Base-by-base conservation (phyloP, 35 echinoderm and acorn worm species). In the Eucidaris tribuloides region DNA sequence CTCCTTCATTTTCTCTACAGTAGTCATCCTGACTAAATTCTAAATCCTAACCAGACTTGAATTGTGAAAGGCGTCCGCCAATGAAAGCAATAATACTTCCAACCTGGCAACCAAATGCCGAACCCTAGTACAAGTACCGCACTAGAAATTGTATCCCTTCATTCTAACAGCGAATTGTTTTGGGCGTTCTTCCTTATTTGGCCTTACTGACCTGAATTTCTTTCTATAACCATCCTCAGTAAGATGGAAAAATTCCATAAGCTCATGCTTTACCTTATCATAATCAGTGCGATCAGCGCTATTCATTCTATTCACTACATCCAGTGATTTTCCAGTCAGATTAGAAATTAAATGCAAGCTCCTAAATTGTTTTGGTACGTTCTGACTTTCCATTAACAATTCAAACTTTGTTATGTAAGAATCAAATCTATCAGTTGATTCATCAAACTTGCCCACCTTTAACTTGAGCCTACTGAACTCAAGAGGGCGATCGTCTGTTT, bases 241-340 rank as follows among this genome's bases (percentile, higher is more conserved):
- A 11, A 71, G 18, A n/a, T 38, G 36, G 42, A 38, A 71, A 17
- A 40, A 71, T 20, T 35, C 38, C 65, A 71, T 71, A 20, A 71
- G n/a, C 20, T 71, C 65, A 23, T 18, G 62, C 20, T 71, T 71
- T 42, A 71, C 33, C 22, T 31, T 34, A 3, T 71, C 65, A 42
- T 71, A 71, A 71, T 71, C 65, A 71, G 22, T 71, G 33, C 65
- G 65, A 38, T 71, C 24, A 7, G 35, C 65, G 3, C 65, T 71
- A 38, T 31, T 38, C 65, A 71, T 71, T 71, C 65, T 71, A 71
- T 71, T 71, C 36, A 71, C 4, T 2, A 71, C 65, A 7, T 71
- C 65, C 33, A 71, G 22, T 5, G 65, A 31, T 52, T 52, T 9
- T 52, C 48, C n/a, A n/a, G 48, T 52, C n/a, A 52, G n/a, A 52